A percentile compares a stretch with the other conserved stretches of the same genome.
These are phyloP conservation scores for Sminthurinus signatus DNA, from an alignment of 1,140 invertebrate genomes.

Conservation along the genomic window DNA sequence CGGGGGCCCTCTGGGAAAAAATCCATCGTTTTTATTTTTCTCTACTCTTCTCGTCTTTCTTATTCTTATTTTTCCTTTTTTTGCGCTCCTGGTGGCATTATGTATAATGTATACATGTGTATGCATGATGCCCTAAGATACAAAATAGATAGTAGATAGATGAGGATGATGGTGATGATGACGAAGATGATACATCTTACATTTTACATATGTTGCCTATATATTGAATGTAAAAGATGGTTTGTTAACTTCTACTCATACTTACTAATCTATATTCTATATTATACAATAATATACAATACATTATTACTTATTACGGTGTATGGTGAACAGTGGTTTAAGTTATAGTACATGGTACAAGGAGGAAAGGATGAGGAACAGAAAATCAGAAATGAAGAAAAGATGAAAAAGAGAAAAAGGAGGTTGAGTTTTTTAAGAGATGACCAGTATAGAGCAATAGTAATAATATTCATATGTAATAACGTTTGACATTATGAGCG, in stretches of 20 bases:
- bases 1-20: conserved; percentile 28
- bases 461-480: conserved; percentile 39
- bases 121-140: neutral
- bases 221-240: too few relatives aligned
- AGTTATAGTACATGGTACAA: too few relatives aligned
- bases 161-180: too few relatives aligned
- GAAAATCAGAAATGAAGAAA: too few relatives aligned
- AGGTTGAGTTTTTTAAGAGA: neutral
- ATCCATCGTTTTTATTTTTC: conserved; percentile 9
- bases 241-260: neutral
- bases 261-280: neutral
- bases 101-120: neutral
- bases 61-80: neutral
- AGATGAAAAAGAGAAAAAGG: neutral
- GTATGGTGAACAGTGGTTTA: too few relatives aligned
- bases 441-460: conserved; percentile 35
- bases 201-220: too few relatives aligned
- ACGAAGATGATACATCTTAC: too few relatives aligned
- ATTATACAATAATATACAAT: too few relatives aligned
- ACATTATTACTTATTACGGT: too few relatives aligned
- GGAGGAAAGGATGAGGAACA: too few relatives aligned
- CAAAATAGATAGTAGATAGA: conserved; percentile 1
- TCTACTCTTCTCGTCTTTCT: neutral
- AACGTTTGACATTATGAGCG: conserved; percentile 38
- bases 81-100: neutral